Conservation (phyloP, 2,888 invertebrate genomes). For the Papilio protenor region DNA sequence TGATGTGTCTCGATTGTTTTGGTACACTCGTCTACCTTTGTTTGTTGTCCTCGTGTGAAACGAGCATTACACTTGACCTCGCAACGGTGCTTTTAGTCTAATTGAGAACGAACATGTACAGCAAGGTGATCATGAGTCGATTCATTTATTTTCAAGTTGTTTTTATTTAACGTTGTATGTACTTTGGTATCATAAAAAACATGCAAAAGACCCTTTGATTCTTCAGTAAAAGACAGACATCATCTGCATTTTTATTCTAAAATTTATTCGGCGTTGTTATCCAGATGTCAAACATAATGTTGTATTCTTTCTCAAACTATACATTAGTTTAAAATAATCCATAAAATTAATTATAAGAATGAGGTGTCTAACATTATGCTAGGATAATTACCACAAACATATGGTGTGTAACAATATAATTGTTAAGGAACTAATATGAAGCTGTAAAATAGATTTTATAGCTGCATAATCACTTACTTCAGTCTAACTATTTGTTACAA, state of each 20-base stretch:
- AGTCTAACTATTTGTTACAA: conserved; percentile 3
- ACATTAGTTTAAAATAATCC: too few species aligned
- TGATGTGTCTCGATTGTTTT: neutral
- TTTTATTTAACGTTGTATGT: neutral
- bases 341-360: too few species aligned
- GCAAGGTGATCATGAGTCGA: conserved; percentile 9
- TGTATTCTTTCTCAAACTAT: too few species aligned
- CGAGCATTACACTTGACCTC: conserved; percentile 60
- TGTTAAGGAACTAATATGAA: neutral
- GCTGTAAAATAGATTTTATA: neutral
- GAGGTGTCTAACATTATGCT: too few species aligned
- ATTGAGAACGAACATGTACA: conserved; percentile 24
- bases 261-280: too few species aligned
- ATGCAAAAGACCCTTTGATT: too few species aligned
- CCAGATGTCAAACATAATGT: too few species aligned
- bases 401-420: neutral
- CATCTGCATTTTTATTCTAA: too few species aligned
- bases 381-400: too few species aligned
- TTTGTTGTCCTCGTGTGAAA: neutral
- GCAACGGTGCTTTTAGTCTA: conserved; percentile 56
- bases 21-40: neutral
- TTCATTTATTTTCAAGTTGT: neutral
- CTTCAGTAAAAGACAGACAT: too few species aligned
- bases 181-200: too few species aligned
- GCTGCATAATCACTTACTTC: neutral